These are phyloP conservation scores for Neoaliturus tenellus DNA, from an alignment of 2,888 invertebrate genomes.

Conservation along the genomic window DNA sequence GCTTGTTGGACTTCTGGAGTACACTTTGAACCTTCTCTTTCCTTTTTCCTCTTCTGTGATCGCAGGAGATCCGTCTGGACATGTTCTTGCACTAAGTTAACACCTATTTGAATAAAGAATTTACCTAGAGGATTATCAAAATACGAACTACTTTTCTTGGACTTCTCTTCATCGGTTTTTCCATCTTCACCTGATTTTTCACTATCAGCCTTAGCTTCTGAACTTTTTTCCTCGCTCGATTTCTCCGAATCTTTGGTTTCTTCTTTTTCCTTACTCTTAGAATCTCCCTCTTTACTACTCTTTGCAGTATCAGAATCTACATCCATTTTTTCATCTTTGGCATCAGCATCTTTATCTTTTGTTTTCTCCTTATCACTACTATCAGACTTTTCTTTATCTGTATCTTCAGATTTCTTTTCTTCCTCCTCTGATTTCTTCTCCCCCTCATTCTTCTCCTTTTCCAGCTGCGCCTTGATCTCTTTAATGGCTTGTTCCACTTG, in stretches of 20 bases:
- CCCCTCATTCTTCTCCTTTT: conserved; percentile 74
- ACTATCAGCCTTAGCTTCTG: conserved; percentile 67
- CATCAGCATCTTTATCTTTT: conserved; percentile 76
- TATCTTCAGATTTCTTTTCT: conserved; percentile 66
- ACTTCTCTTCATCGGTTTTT: conserved; percentile 67
- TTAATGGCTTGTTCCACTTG: conserved; percentile 74
- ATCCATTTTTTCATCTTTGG: conserved; percentile 72
- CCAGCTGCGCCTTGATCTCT: conserved; percentile 64
- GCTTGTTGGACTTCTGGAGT: conserved; percentile 82
- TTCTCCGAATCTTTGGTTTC: conserved; percentile 67
- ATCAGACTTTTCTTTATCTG: conserved; percentile 70
- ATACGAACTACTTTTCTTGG: conserved; percentile 77
- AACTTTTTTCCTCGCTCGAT: conserved; percentile 68
- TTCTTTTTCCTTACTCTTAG: conserved; percentile 70
- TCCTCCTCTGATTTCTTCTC: conserved; percentile 72
- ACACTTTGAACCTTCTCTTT: conserved; percentile 81
- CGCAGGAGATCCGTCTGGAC: conserved; percentile 95
- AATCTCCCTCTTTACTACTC: conserved; percentile 66
- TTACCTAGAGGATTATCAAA: conserved; percentile 93
- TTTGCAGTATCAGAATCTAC: conserved; percentile 73
- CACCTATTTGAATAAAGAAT: conserved; percentile 94
- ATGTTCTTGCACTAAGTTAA: conserved; percentile 93
- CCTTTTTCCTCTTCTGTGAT: conserved; percentile 90
- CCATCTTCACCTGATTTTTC: conserved; percentile 64
- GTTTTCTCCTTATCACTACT: conserved; percentile 67